phyloP scores from a whole-genome alignment of 2,113 vertebrate genomes.

The Speoplatyrhinus poulsoni region DNA sequence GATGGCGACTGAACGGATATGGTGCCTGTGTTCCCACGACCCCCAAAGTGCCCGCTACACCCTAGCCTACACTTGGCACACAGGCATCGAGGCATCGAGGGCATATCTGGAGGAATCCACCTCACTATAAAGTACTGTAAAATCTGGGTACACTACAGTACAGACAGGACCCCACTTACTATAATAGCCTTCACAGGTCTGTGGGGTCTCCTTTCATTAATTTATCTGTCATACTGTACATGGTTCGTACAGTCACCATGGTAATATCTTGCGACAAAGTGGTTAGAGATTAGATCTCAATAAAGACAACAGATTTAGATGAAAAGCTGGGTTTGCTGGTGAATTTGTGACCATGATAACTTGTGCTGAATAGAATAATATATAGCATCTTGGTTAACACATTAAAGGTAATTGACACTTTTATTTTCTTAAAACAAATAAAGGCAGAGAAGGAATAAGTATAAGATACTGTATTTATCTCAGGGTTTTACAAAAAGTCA shows the following conservation, averaged over 20 bases:
- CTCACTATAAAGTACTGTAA: constrained; percentile 72
- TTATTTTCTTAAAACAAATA: constrained; percentile 23
- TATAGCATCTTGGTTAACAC: not conserved
- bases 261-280: not conserved
- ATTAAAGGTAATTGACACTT: constrained; percentile 10
- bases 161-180: constrained; percentile 37
- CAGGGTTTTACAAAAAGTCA: constrained; percentile 45
- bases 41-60: constrained; percentile 66
- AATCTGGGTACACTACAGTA: not conserved
- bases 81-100: constrained; percentile 66
- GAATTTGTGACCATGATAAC: not conserved
- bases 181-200: not conserved
- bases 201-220: not conserved
- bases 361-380: not conserved
- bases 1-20: constrained; percentile 81
- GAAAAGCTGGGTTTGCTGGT: not conserved
- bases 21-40: constrained; percentile 83
- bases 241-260: not conserved
- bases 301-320: not conserved
- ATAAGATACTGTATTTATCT: constrained; percentile 57
- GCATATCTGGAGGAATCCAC: constrained; percentile 68
- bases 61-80: constrained; percentile 65
- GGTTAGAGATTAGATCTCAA: not conserved
- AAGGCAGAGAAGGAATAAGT: constrained; percentile 11
- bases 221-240: not conserved